phyloP scores from a whole-genome alignment of 2,888 invertebrate species.

The Cephus runcator region DNA sequence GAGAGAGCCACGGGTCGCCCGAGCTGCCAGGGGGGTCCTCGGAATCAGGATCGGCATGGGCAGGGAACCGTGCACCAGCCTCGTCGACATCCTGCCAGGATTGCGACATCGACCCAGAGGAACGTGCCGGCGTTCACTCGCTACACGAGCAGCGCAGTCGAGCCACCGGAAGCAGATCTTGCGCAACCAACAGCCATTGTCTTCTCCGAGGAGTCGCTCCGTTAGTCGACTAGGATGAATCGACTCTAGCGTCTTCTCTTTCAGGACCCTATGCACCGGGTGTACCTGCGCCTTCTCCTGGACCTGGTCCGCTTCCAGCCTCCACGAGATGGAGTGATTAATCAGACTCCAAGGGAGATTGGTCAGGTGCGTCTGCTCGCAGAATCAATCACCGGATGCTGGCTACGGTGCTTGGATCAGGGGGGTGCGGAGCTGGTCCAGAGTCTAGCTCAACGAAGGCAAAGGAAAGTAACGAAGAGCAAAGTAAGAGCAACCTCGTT shows the following conservation, averaged over 20 bases:
- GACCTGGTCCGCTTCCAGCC: background rate
- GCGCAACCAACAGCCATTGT: slow-evolving; percentile 59
- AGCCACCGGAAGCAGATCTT: slow-evolving; percentile 53
- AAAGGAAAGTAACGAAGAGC: background rate
- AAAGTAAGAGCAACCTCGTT: background rate
- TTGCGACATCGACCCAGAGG: slow-evolving; percentile 46
- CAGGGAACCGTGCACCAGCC: slow-evolving; percentile 56
- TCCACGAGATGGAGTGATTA: background rate
- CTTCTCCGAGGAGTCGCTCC: slow-evolving; percentile 45
- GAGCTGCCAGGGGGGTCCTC: slow-evolving; percentile 8
- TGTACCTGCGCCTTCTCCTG: background rate
- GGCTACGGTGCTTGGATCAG: background rate
- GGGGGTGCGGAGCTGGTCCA: background rate
- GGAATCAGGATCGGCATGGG: slow-evolving; percentile 54
- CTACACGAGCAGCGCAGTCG: background rate
- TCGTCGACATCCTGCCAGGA: slow-evolving; percentile 62
- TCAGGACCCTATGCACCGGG: slow-evolving; percentile 1
- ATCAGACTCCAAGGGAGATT: background rate
- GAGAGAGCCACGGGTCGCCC: slow-evolving; percentile 13
- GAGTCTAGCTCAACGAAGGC: background rate
- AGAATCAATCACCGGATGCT: background rate
- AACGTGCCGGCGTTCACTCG: slow-evolving; percentile 6
- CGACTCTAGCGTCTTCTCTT: slow-evolving; percentile 33
- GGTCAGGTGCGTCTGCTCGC: background rate
- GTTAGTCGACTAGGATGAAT: slow-evolving; percentile 20